Evolutionary conservation across 2,888 invertebrate species (phyloP).

Genomic region (Dasypogon diadema): DNA sequence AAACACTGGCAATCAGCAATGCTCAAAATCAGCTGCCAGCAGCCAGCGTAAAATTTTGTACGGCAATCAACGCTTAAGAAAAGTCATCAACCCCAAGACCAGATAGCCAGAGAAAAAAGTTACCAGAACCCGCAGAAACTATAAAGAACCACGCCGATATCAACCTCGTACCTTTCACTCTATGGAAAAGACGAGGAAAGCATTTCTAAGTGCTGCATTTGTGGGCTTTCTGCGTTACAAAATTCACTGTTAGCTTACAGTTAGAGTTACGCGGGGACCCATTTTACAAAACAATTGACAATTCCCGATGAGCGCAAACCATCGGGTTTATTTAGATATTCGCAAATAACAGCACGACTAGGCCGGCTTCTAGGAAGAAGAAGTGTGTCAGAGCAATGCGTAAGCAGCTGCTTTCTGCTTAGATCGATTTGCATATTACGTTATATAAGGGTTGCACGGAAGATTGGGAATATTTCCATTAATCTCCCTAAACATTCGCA

Average conservation of each 20-base stretch:
- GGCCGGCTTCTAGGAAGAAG: slow-evolving; percentile 25
- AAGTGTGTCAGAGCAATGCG: slow-evolving; percentile 32
- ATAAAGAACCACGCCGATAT: background rate
- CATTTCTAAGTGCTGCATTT: slow-evolving; percentile 16
- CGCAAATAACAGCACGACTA: slow-evolving; percentile 10
- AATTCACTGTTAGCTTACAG: slow-evolving; percentile 46
- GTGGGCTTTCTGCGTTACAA: slow-evolving; percentile 38
- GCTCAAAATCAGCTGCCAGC: slow-evolving; percentile 27
- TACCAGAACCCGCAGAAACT: slow-evolving; percentile 8
- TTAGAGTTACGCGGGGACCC: slow-evolving; percentile 18
- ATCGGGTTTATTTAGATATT: slow-evolving; percentile 7
- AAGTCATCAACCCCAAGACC: slow-evolving; percentile 29
- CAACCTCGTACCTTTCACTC: background rate
- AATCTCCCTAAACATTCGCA: background rate
- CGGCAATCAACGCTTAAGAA: background rate
- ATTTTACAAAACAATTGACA: slow-evolving; percentile 36
- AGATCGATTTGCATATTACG: slow-evolving; percentile 25
- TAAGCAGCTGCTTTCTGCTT: background rate
- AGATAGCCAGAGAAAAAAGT: background rate
- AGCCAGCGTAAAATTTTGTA: slow-evolving; percentile 7
- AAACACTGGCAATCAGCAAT: slow-evolving; percentile 22
- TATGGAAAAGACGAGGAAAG: slow-evolving; percentile 30
- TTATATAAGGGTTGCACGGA: slow-evolving; percentile 24
- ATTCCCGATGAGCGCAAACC: slow-evolving; percentile 15
- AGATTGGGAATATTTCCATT: background rate